Percentiles rank a stretch among this genome's conserved stretches.
These are phyloP conservation scores for Pocota personata DNA, from an alignment of 2,888 invertebrate genomes.

Conservation along the genomic window DNA sequence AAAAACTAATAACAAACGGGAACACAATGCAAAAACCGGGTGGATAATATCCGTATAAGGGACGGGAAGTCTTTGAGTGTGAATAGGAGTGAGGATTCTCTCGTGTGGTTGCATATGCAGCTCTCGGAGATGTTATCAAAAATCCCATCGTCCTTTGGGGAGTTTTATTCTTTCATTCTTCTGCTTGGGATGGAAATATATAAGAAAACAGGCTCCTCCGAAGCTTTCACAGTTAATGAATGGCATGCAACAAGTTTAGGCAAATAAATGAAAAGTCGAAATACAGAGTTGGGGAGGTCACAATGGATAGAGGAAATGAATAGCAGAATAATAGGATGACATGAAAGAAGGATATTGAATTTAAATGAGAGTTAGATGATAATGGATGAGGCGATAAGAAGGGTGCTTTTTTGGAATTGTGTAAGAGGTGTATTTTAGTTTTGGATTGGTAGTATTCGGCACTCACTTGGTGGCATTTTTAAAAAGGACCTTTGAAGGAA, in stretches of 20 bases:
- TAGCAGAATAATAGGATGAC: slow-evolving; percentile 1
- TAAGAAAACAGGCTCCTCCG: slow-evolving; percentile 6
- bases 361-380: background rate
- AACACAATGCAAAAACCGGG: slow-evolving; percentile 54
- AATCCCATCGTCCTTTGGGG: slow-evolving; percentile 60
- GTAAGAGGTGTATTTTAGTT: background rate
- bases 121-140: slow-evolving; percentile 57
- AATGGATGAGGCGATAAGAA: background rate
- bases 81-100: background rate
- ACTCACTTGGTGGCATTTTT: no score
- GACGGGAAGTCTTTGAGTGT: background rate
- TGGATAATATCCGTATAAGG: slow-evolving; percentile 44
- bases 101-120: slow-evolving; percentile 57
- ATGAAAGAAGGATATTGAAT: slow-evolving; percentile 34
- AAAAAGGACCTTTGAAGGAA: no score
- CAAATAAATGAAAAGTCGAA: slow-evolving; percentile 55
- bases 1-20: slow-evolving; percentile 73
- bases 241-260: slow-evolving; percentile 66
- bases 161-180: slow-evolving; percentile 23
- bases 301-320: slow-evolving; percentile 37
- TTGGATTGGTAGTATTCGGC: no score
- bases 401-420: background rate
- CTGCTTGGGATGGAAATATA: background rate
- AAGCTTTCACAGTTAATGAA: slow-evolving; percentile 67
- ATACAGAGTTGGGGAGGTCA: slow-evolving; percentile 13